A percentile compares a stretch with the other conserved stretches of the same genome.
These are phyloP conservation scores for Dorcus parallelipipedus DNA, from an alignment of 2,888 invertebrate species.

Conservation along the genomic window DNA sequence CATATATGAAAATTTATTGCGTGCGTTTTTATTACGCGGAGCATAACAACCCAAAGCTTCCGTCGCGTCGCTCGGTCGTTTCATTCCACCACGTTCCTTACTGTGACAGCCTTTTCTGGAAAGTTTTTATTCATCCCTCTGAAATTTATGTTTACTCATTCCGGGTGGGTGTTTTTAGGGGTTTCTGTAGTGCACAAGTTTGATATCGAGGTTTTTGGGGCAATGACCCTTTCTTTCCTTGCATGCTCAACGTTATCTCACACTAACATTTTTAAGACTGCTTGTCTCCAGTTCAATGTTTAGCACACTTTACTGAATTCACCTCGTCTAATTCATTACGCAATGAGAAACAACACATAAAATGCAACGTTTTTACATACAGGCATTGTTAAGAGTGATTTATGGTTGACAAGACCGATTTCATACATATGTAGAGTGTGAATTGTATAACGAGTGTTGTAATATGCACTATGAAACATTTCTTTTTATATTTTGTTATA, in stretches of 20 bases:
- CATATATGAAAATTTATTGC: too few species aligned
- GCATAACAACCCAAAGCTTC: too few species aligned
- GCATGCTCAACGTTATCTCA: conserved; percentile 13
- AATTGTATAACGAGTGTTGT: too few species aligned
- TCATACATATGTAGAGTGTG: too few species aligned
- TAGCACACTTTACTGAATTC: neutral
- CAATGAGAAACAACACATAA: neutral
- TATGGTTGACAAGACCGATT: too few species aligned
- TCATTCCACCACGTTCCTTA: too few species aligned
- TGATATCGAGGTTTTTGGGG: conserved; percentile 19
- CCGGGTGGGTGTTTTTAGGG: conserved; percentile 10
- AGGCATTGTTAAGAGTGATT: too few species aligned
- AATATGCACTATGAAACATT: too few species aligned
- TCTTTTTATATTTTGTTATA: too few species aligned
- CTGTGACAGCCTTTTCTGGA: neutral
- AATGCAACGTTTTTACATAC: too few species aligned
- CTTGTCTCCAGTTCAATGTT: neutral
- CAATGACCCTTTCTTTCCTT: conserved; percentile 23
- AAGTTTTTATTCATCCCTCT: neutral
- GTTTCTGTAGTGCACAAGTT: conserved; percentile 2
- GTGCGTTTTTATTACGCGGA: too few species aligned
- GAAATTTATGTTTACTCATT: neutral
- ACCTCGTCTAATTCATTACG: neutral
- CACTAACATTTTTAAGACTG: neutral
- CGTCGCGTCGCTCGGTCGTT: too few species aligned